Evolutionary conservation across 2,888 invertebrate species (phyloP).

Genomic region (Polymixis flavicincta): DNA sequence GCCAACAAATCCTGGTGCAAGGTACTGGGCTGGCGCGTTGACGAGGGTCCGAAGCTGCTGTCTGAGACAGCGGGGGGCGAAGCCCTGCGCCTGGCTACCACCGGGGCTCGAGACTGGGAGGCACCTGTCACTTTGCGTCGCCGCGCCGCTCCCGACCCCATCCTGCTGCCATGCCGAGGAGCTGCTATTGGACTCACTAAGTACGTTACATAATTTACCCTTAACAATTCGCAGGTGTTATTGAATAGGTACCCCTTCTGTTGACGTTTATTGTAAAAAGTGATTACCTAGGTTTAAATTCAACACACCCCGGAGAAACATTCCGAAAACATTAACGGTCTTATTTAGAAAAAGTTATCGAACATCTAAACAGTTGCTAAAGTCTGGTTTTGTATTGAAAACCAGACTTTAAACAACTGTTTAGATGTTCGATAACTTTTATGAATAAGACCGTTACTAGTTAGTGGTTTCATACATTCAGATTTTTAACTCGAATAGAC

Average conservation of each 20-base stretch:
- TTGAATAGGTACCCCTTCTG: neutral
- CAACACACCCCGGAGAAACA: neutral
- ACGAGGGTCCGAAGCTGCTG: slow-evolving; percentile 81
- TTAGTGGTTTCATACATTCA: neutral
- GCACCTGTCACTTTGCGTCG: slow-evolving; percentile 95
- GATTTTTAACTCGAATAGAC: neutral
- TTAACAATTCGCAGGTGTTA: too few relatives aligned
- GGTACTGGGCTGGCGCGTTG: slow-evolving; percentile 92
- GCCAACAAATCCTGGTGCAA: slow-evolving; percentile 97
- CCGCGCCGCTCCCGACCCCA: slow-evolving; percentile 94
- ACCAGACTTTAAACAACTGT: too few relatives aligned
- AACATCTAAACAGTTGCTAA: too few relatives aligned
- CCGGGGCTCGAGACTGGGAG: slow-evolving; percentile 93
- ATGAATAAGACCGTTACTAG: too few relatives aligned
- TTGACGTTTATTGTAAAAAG: neutral
- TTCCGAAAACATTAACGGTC: neutral
- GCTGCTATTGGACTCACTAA: slow-evolving; percentile 83
- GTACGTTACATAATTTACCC: slow-evolving; percentile 65
- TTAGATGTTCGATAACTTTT: too few relatives aligned
- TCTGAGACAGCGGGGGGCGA: slow-evolving; percentile 87
- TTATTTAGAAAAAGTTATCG: too few relatives aligned
- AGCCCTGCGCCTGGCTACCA: slow-evolving; percentile 88
- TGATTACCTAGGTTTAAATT: too few relatives aligned
- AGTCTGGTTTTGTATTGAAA: too few relatives aligned
- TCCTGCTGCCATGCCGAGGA: slow-evolving; percentile 86